Evolutionary conservation across 2,888 invertebrate genomes (phyloP), one percentile per base, ranked within the genome.

Genomic region (Sicus ferrugineus): DNA sequence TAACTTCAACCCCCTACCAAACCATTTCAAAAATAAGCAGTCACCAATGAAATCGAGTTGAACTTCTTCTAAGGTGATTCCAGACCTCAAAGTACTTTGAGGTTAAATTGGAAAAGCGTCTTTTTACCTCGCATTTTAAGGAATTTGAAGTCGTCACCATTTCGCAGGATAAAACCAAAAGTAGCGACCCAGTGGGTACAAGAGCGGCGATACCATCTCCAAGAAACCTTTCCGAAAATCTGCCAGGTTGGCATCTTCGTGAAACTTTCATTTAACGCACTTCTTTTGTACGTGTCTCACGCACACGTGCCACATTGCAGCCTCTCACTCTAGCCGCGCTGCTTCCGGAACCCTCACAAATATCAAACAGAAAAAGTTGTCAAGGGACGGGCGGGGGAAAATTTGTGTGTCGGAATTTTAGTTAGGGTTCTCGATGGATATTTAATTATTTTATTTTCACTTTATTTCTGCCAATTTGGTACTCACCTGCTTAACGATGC

Each of bases 401-500:
- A 54, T 52, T 28, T 52, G 52, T 69, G 68, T 69, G 56, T 72
- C 62, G 68, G 72, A 74, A 73, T 76, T 71, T 71, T 65, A 54
- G 3, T 16, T 59, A 70, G 65, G 31, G 23, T 67, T 38, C 46
- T 16, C 26, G 59, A 54, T 6, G 21, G 31, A 21, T 59, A 31
- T 67, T 67, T 58, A 16, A 26, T 31, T n/a, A 38, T 38, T 23
- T n/a, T n/a, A 30, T 63, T 31, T 19, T 58, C 9, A 59, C 19
- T 61, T 30, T 14, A 58, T 16, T 9, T 59, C 69, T 23, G 28
- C 14, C 21, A 48, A 67, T 58, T 42, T 68, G 11, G 30, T 16
- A 77, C 82, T 82, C 80, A 85, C 85, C 79, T 84, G 85, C 75
- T 85, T 85, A 34, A 85, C 85, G 74, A 85, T 78, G 73, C 85